Percentiles rank a stretch among this genome's conserved stretches.
Conservation (phyloP, 2,888 invertebrate genomes). For the Dasysyrphus albostriatus region DNA sequence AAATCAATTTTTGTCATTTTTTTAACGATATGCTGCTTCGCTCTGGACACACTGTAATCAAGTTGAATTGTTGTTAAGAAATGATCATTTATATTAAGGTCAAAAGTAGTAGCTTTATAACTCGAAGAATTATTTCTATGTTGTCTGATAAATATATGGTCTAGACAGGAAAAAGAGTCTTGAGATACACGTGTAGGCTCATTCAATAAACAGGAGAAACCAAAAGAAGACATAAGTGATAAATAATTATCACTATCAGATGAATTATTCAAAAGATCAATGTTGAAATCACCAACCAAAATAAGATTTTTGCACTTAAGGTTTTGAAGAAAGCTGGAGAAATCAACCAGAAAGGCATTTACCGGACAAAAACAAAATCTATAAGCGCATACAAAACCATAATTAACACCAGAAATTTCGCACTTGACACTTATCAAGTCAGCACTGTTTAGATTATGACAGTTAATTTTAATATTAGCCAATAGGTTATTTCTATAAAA, state of each 20-base stretch:
- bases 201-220: neutral
- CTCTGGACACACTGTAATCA: neutral
- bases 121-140: slow-evolving; percentile 6
- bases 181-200: slow-evolving; percentile 7
- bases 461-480: neutral
- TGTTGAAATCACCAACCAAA: slow-evolving; percentile 13
- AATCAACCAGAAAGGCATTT: slow-evolving; percentile 8
- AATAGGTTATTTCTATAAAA: slow-evolving; percentile 7
- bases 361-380: slow-evolving; percentile 20
- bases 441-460: slow-evolving; percentile 9
- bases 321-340: neutral
- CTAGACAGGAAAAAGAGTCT: slow-evolving; percentile 7
- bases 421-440: slow-evolving; percentile 9
- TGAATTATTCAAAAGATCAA: neutral
- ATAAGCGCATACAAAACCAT: slow-evolving; percentile 27
- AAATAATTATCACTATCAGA: slow-evolving; percentile 20
- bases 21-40: too few species aligned
- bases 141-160: slow-evolving; percentile 28
- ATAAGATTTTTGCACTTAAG: slow-evolving; percentile 15
- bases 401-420: slow-evolving; percentile 2
- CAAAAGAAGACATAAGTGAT: slow-evolving; percentile 24
- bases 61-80: slow-evolving; percentile 25
- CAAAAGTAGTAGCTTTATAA: neutral
- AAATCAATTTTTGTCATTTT: too few species aligned
- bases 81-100: slow-evolving; percentile 23